These are phyloP conservation scores for Teleopsis dalmanni DNA, from an alignment of 1,140 invertebrate species.

Conservation along the genomic window DNA sequence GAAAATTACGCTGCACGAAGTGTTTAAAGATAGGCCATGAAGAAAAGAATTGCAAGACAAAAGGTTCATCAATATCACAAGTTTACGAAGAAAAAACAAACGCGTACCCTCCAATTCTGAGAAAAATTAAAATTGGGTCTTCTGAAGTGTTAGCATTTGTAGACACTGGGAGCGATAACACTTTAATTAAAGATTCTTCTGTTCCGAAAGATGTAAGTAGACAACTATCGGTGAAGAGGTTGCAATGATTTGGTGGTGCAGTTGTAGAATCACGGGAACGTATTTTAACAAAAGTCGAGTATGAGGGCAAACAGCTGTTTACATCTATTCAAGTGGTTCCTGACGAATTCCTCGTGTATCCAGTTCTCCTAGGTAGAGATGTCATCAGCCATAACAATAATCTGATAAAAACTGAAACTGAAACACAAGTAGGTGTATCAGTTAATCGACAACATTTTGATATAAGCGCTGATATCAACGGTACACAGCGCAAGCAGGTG, in stretches of 20 bases:
- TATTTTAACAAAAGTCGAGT: background rate
- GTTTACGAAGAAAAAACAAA: too few relatives aligned
- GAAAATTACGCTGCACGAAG: too few relatives aligned
- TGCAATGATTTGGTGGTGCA: background rate
- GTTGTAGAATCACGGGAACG: background rate
- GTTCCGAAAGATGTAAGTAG: background rate
- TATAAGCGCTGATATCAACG: too few relatives aligned
- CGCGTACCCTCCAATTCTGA: too few relatives aligned
- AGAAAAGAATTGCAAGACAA: background rate
- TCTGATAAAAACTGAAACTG: too few relatives aligned
- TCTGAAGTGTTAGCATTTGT: too few relatives aligned
- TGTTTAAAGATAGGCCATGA: background rate
- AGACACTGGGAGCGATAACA: background rate
- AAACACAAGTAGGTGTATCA: too few relatives aligned
- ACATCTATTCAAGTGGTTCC: background rate
- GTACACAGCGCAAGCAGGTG: background rate
- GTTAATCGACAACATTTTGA: background rate
- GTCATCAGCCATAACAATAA: background rate
- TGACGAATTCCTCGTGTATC: background rate
- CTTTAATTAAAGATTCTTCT: background rate
- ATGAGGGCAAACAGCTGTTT: background rate
- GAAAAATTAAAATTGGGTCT: too few relatives aligned
- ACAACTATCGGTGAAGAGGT: background rate
- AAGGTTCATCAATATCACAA: too few relatives aligned
- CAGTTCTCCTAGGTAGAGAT: background rate